These are phyloP conservation scores for Catostomus latipinnis DNA, from an alignment of 2,797 vertebrate genomes.

Conservation along the genomic window DNA sequence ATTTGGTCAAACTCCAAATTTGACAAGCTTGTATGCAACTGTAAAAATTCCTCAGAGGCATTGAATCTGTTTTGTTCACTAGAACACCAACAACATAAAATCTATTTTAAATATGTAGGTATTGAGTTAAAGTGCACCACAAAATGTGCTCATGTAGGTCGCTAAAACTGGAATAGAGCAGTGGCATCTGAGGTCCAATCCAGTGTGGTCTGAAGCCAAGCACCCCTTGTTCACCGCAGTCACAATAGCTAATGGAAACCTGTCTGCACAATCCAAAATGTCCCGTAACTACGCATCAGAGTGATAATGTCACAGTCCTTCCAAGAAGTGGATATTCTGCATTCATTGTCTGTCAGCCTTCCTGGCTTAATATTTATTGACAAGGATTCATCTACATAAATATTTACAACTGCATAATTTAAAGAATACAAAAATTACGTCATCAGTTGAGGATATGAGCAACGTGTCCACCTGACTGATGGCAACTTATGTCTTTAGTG, in stretches of 20 bases:
- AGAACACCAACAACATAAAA: slow-evolving; percentile 7
- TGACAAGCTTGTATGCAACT: background rate
- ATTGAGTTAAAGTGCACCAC: background rate
- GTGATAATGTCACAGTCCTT: slow-evolving; percentile 62
- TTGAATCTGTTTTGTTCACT: slow-evolving; percentile 36
- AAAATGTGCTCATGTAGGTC: slow-evolving; percentile 3
- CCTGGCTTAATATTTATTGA: slow-evolving; percentile 45
- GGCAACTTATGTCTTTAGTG: slow-evolving; percentile 55
- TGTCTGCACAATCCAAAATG: slow-evolving; percentile 17
- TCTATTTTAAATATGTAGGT: background rate
- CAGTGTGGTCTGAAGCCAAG: slow-evolving; percentile 23
- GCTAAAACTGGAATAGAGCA: slow-evolving; percentile 6
- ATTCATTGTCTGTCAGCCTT: slow-evolving; percentile 61
- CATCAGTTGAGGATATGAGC: background rate
- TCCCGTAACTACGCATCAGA: slow-evolving; percentile 26
- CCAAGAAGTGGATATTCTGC: slow-evolving; percentile 56
- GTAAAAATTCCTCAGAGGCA: slow-evolving; percentile 41
- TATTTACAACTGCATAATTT: slow-evolving; percentile 67
- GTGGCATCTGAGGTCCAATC: slow-evolving; percentile 1
- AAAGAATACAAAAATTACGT: slow-evolving; percentile 25
- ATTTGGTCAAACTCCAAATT: slow-evolving; percentile 37
- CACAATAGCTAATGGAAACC: background rate
- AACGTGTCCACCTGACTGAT: slow-evolving; percentile 12
- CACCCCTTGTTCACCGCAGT: background rate
- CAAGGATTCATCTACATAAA: slow-evolving; percentile 63